A percentile compares a stretch with the other conserved stretches of the same genome.
Evolutionary conservation across 1,140 invertebrate species (phyloP).

Genomic region (Temnothorax curvispinosus): DNA sequence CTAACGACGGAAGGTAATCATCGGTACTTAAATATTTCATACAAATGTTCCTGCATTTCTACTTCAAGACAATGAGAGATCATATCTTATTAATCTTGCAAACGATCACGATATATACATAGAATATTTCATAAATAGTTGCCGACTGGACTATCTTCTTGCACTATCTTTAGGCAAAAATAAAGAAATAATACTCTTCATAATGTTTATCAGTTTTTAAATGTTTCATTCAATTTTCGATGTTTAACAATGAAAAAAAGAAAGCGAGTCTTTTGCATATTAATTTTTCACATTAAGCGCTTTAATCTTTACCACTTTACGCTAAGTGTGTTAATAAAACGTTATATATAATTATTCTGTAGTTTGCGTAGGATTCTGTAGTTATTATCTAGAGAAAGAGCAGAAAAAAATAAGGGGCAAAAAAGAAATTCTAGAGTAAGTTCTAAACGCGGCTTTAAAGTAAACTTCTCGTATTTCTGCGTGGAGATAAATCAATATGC

Average conservation of each 20-base stretch:
- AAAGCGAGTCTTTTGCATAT: not conserved
- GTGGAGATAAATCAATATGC: not conserved
- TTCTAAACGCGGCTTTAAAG: not conserved
- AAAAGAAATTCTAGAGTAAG: not conserved
- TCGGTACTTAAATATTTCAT: slow-evolving; percentile 20
- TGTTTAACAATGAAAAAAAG: not conserved
- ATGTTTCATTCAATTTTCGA: not conserved
- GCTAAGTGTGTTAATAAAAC: slow-evolving; percentile 25
- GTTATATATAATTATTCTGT: not conserved
- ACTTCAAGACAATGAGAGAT: not conserved
- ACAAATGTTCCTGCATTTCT: not conserved
- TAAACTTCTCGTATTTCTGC: not conserved
- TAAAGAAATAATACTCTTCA: not conserved
- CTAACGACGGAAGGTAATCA: slow-evolving; percentile 15
- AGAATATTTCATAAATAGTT: not conserved
- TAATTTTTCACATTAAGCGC: slow-evolving; percentile 6
- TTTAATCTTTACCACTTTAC: not conserved
- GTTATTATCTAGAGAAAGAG: not conserved
- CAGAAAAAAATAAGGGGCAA: not conserved
- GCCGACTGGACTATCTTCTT: not conserved
- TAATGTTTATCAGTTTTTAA: not conserved
- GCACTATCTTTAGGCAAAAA: not conserved
- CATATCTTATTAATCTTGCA: not conserved
- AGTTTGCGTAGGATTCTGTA: not conserved
- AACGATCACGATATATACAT: not conserved